phyloP scores from a whole-genome alignment of 2,888 invertebrate genomes.

The Drosophila pegasa region DNA sequence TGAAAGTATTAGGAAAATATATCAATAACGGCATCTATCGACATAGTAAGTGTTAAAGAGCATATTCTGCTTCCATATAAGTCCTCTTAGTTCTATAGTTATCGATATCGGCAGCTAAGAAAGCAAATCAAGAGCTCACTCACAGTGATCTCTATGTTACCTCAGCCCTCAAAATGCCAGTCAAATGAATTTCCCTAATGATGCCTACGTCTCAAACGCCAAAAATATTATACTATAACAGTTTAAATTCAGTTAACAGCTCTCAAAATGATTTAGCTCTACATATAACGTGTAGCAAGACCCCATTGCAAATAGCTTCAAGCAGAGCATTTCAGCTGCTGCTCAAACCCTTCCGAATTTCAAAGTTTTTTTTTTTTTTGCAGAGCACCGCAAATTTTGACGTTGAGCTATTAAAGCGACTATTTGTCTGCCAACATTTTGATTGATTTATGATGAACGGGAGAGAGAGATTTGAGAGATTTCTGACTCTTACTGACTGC shows the following conservation, averaged over 20 bases:
- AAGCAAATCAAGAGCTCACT: background rate
- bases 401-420: slow-evolving; percentile 11
- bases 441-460: slow-evolving; percentile 50
- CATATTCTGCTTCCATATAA: no score
- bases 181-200: background rate
- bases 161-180: background rate
- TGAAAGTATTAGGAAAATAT: no score
- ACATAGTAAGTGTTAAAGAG: no score
- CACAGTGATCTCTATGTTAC: background rate
- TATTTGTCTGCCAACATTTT: slow-evolving; percentile 23
- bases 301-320: background rate
- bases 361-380: background rate
- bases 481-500: slow-evolving; percentile 25
- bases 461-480: slow-evolving; percentile 13
- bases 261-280: background rate
- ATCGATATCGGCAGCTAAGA: background rate
- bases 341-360: background rate
- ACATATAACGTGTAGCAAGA: background rate
- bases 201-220: no score
- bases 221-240: background rate
- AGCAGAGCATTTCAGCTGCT: background rate
- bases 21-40: no score
- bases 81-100: no score
- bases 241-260: background rate
- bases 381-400: background rate